Evolutionary conservation across 2,888 invertebrate genomes (phyloP), one percentile per base, ranked within the genome.

Genomic region (Shargacucullia verbasci): DNA sequence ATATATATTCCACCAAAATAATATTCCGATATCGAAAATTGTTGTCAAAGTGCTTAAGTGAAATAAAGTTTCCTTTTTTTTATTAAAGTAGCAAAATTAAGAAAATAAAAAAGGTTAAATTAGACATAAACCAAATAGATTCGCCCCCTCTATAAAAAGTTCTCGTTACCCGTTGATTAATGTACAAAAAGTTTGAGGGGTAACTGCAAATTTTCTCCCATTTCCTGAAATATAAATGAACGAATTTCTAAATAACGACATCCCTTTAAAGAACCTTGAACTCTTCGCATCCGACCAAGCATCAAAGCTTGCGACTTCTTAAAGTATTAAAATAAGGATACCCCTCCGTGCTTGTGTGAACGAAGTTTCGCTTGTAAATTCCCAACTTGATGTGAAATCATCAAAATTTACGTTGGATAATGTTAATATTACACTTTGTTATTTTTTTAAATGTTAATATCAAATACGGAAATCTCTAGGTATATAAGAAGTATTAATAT

Each of bases 301-400:
- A 74, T 80, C 78, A 77, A 76, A 73, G 78, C 76, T 70, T 74
- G 71, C 60, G 63, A 79, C 78, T 80, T 74, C 71, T 70, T 77
- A 73, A 79, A 76, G 78, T 80, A 78, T 80, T 80, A 76, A 79
- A 79, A 76, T 70, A 70, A 72, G 66, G 70, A 72, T 73, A 75
- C 69, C 52, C 56, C 39, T 49, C 47, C 47, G 13, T 53, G 45
- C 59, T 72, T 72, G 68, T 65, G 58, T 75, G 61, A 65, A 68
- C 31, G 37, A 61, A 68, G 55, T 73, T 70, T 49, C 11, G 14
- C 20, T 38, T 47, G 25, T 11, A 53, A 68, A 68, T 73, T 73
- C 48, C 33, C 56, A 40, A 66, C 55, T 70, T 47, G 38, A 57
- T 61, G 50, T 61, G 48, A 64, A 72, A 72, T 59, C 45, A 54